Evolutionary conservation across 2,113 vertebrate species (phyloP).

Genomic region (Mugil cephalus): DNA sequence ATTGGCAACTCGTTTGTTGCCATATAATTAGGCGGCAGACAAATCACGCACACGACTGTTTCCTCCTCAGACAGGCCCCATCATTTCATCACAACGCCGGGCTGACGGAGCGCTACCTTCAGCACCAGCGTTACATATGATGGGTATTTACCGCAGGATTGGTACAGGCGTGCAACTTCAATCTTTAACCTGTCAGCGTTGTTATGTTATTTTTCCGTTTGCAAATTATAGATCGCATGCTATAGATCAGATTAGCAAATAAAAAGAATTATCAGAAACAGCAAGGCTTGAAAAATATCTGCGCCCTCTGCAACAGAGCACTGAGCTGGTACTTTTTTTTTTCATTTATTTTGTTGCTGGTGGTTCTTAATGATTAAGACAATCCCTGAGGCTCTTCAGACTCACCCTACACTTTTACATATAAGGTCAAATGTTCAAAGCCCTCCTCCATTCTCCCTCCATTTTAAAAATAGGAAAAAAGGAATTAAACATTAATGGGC

Average conservation of each 20-base stretch:
- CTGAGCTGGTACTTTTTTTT: neutral
- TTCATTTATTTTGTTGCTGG: constrained; percentile 18
- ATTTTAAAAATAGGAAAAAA: constrained; percentile 66
- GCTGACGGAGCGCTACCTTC: constrained; percentile 21
- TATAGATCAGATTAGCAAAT: neutral
- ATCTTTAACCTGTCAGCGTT: constrained; percentile 8
- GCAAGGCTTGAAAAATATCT: constrained; percentile 50
- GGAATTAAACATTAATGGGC: constrained; percentile 83
- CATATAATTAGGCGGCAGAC: constrained; percentile 81
- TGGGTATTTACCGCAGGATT: constrained; percentile 1
- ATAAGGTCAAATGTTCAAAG: constrained; percentile 83
- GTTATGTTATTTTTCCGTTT: constrained; percentile 1
- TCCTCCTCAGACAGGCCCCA: constrained; percentile 43
- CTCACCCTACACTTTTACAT: constrained; percentile 78
- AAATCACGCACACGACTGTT: constrained; percentile 68
- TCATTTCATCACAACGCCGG: constrained; percentile 26
- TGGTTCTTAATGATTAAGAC: constrained; percentile 74
- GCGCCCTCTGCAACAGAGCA: constrained; percentile 13
- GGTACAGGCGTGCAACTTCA: neutral
- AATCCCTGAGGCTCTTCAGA: constrained; percentile 64
- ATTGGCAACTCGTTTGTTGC: constrained; percentile 86
- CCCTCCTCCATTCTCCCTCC: constrained; percentile 64
- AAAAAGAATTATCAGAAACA: constrained; percentile 19
- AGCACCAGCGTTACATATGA: neutral
- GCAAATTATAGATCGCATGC: constrained; percentile 23